phyloP scores from a whole-genome alignment of 2,113 vertebrate species.

The Scophthalmus maximus region DNA sequence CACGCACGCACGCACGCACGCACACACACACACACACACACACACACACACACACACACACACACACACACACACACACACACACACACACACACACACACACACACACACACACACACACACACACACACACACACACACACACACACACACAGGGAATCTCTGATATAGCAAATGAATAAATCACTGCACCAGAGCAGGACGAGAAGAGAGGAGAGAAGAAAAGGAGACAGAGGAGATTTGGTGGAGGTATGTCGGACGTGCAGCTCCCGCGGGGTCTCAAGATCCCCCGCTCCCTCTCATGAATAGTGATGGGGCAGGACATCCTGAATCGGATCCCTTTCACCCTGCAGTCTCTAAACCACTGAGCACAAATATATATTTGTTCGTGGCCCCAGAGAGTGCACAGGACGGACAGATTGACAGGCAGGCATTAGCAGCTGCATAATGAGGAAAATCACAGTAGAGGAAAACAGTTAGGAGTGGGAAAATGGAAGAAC shows the following conservation, averaged over 20 bases:
- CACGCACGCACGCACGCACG: slow-evolving; percentile 16
- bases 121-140: slow-evolving; percentile 23
- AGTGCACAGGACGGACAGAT: neutral
- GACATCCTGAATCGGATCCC: slow-evolving; percentile 55
- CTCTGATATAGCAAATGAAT: slow-evolving; percentile 78
- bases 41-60: slow-evolving; percentile 2
- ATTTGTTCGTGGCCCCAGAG: slow-evolving; percentile 35
- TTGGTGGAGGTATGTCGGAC: slow-evolving; percentile 59
- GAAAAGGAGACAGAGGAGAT: slow-evolving; percentile 55
- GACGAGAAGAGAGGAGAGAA: slow-evolving; percentile 56
- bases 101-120: neutral
- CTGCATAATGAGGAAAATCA: slow-evolving; percentile 30
- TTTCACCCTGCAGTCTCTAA: slow-evolving; percentile 42
- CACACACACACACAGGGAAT: slow-evolving; percentile 60
- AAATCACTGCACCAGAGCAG: slow-evolving; percentile 71
- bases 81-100: slow-evolving; percentile 38
- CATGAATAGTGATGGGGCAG: slow-evolving; percentile 75
- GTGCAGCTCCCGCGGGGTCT: slow-evolving; percentile 57
- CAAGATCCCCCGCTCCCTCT: slow-evolving; percentile 58
- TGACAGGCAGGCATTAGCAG: slow-evolving; percentile 14
- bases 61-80: slow-evolving; percentile 42
- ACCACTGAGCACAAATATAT: slow-evolving; percentile 44
- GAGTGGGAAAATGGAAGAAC: slow-evolving; percentile 24
- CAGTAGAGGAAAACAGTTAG: slow-evolving; percentile 11
- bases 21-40: slow-evolving; percentile 2